phyloP scores from a whole-genome alignment of 1,140 invertebrate species.

The Formica exsecta region DNA sequence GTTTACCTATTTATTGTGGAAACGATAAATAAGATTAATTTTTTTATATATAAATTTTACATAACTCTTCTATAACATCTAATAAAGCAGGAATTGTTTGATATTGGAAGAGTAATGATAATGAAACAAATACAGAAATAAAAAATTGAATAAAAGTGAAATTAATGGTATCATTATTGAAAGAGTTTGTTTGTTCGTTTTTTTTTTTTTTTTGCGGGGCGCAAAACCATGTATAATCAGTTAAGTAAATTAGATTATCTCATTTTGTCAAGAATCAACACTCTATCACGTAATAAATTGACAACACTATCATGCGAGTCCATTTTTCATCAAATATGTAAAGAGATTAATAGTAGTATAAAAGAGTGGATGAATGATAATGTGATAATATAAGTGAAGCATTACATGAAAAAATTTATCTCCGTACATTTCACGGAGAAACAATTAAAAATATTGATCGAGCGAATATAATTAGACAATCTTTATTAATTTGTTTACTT shows the following conservation, averaged over 20 bases:
- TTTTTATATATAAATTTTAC: too few relatives aligned
- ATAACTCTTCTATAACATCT: too few relatives aligned
- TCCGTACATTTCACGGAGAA: not conserved
- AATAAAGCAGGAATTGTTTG: not conserved
- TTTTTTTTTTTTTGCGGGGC: not conserved
- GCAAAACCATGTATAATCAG: not conserved
- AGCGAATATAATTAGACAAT: not conserved
- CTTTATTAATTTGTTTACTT: constrained; percentile 6
- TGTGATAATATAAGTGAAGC: not conserved
- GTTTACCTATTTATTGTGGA: too few relatives aligned
- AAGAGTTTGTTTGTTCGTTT: not conserved
- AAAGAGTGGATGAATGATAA: not conserved
- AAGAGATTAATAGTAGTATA: not conserved
- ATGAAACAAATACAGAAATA: not conserved
- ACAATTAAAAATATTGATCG: constrained; percentile 10
- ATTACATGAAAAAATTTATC: not conserved
- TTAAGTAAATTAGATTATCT: not conserved
- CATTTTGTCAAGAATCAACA: not conserved
- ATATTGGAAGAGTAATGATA: not conserved
- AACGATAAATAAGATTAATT: too few relatives aligned
- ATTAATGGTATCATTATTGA: not conserved
- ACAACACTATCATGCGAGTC: not conserved
- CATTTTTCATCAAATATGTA: constrained; percentile 7
- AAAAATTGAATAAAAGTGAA: not conserved
- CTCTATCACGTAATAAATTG: not conserved